Conservation (phyloP, 2,888 invertebrate species). For the Netelia virgata region DNA sequence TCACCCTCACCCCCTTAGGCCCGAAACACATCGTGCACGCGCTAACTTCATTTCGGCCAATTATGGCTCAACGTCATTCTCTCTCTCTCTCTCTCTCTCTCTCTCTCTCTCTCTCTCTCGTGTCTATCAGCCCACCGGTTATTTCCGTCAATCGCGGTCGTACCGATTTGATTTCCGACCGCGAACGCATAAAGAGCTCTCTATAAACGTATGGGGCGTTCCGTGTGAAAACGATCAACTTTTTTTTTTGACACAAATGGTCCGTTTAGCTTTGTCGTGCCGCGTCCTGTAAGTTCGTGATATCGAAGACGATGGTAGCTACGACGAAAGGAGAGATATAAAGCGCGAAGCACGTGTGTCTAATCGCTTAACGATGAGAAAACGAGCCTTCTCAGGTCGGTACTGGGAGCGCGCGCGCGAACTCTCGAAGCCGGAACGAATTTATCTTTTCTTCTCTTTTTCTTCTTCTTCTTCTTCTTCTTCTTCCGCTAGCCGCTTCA, state of each 20-base stretch:
- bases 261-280: background rate
- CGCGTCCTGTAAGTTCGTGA: background rate
- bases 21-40: conserved; percentile 58
- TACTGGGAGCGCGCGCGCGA: background rate
- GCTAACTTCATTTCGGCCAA: conserved; percentile 77
- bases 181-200: conserved; percentile 15
- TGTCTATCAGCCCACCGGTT: conserved; percentile 46
- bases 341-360: conserved; percentile 69
- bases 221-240: background rate
- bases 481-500: conserved; percentile 37
- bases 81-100: background rate
- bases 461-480: conserved; percentile 19
- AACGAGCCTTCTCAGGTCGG: conserved; percentile 70
- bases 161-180: conserved; percentile 52
- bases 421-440: conserved; percentile 39
- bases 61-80: conserved; percentile 69
- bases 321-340: conserved; percentile 33
- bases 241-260: background rate
- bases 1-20: conserved; percentile 40
- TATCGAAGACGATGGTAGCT: conserved; percentile 40
- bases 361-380: conserved; percentile 80
- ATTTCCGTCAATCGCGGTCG: conserved; percentile 71
- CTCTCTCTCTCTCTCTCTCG: background rate
- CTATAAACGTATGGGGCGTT: background rate
- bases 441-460: conserved; percentile 19